Conservation (phyloP, 2,888 invertebrate species). For the Gymnosoma rotundatum region DNA sequence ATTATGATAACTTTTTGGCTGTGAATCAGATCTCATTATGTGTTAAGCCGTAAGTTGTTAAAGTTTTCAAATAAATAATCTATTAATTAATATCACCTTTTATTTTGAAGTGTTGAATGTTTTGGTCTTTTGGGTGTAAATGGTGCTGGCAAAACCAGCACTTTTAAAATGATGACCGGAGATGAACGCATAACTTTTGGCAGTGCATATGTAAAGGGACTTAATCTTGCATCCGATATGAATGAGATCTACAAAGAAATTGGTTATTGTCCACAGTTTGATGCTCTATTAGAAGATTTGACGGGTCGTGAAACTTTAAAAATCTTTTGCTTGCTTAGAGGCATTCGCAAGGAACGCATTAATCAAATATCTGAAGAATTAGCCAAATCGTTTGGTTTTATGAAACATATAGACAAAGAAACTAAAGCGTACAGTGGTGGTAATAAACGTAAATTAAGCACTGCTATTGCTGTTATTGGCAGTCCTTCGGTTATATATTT, state of each 20-base stretch:
- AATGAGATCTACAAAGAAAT: conserved; percentile 85
- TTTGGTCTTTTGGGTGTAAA: conserved; percentile 93
- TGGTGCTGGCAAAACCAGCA: conserved; percentile 94
- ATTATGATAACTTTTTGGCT: conserved; percentile 88
- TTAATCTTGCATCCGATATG: conserved; percentile 83
- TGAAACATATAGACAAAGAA: conserved; percentile 85
- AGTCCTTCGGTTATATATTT: conserved; percentile 87
- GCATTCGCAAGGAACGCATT: conserved; percentile 82
- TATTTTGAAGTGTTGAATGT: conserved; percentile 85
- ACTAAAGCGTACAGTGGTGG: conserved; percentile 87
- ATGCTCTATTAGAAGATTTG: conserved; percentile 87
- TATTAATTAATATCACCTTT: not conserved
- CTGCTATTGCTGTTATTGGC: conserved; percentile 88
- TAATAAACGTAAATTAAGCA: conserved; percentile 88
- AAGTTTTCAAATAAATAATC: not conserved
- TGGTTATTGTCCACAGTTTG: conserved; percentile 90
- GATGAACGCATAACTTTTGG: conserved; percentile 89
- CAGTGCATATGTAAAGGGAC: conserved; percentile 86
- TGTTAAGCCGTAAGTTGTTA: conserved; percentile 78
- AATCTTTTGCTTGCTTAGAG: conserved; percentile 87
- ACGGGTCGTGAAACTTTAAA: conserved; percentile 87
- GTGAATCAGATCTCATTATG: conserved; percentile 89
- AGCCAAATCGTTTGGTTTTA: conserved; percentile 85
- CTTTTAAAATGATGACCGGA: conserved; percentile 95
- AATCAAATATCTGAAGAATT: conserved; percentile 76